Evolutionary conservation across 2,113 vertebrate species (phyloP), one percentile per base, ranked within the genome.

Genomic region (Podocnemis expansa): DNA sequence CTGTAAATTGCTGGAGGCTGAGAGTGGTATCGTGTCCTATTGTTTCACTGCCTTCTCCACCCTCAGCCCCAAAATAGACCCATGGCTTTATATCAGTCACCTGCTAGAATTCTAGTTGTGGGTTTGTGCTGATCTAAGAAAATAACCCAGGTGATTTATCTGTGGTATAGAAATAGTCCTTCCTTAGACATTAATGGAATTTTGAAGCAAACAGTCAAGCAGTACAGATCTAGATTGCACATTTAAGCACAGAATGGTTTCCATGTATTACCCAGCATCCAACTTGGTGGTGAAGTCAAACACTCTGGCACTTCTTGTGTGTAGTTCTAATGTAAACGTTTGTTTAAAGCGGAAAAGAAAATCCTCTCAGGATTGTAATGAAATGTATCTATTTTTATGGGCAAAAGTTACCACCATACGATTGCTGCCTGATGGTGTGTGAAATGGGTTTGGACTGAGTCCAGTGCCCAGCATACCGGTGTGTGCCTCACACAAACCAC

Each of bases 1-100:
- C 73, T 1, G 9, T 34, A n/a, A n/a, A 84, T 82, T 95, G 76
- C 81, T 94, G 93, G 84, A 89, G 85, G 89, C 89, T 52, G 27
- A 38, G 51, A 93, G 87, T 1, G 34, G 27, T 0, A 0, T 93
- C 55, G 21, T 19, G 70, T 54, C 55, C 56, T 79, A 0, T 79
- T 27, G 2, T 89, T 93, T 88, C 0, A 0, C 88, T 79, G 1
- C 58, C 60, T 52, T n/a, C 41, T 84, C 78, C 49, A 70, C 4
- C 47, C 91, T 41, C 67, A 21, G 55, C 63, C 9, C 47, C 55
- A 22, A 38, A n/a, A n/a, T 11, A 38, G n/a, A 70, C 17, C 17
- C 8, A 8, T 75, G 38, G 38, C 11, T 45, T 45, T 76, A 11
- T 76, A 76, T 22, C 24, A 76, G 25, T 45, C 41, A 22, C n/a